These are phyloP conservation scores for Morinoia aosen DNA, from an alignment of 2,888 invertebrate genomes.

Conservation along the genomic window DNA sequence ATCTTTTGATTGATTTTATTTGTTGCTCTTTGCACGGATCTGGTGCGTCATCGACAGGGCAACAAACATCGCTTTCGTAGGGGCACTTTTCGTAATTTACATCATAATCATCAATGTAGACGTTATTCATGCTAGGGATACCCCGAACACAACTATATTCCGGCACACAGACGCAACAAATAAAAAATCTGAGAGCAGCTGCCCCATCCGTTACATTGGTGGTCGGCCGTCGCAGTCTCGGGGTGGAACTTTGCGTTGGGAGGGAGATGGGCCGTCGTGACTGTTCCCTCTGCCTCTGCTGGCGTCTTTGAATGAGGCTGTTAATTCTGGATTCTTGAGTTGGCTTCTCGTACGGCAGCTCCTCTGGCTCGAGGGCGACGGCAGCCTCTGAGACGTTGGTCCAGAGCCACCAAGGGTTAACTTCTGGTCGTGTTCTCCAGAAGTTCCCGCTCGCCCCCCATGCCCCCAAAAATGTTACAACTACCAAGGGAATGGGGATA, in stretches of 20 bases:
- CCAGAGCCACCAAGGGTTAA: slow-evolving; percentile 35
- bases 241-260: not conserved
- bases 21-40: not conserved
- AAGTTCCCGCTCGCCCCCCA: slow-evolving; percentile 14
- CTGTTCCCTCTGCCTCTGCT: slow-evolving; percentile 14
- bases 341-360: slow-evolving; percentile 44
- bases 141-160: slow-evolving; percentile 81
- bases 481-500: slow-evolving; percentile 1
- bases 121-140: slow-evolving; percentile 80
- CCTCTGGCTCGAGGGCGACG: not conserved
- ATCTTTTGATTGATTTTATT: slow-evolving; percentile 29
- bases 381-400: slow-evolving; percentile 9
- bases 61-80: slow-evolving; percentile 13
- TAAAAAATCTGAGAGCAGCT: slow-evolving; percentile 27
- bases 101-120: slow-evolving; percentile 78
- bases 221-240: slow-evolving; percentile 6
- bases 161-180: slow-evolving; percentile 81
- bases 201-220: slow-evolving; percentile 52
- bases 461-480: not conserved
- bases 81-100: slow-evolving; percentile 52
- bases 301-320: slow-evolving; percentile 28
- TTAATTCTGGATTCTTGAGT: slow-evolving; percentile 15
- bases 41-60: slow-evolving; percentile 42
- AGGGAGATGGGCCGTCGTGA: slow-evolving; percentile 8
- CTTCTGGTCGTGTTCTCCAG: not conserved